Evolutionary conservation across 2,113 vertebrate species (phyloP).

Genomic region (Gallinago paraguaiae): DNA sequence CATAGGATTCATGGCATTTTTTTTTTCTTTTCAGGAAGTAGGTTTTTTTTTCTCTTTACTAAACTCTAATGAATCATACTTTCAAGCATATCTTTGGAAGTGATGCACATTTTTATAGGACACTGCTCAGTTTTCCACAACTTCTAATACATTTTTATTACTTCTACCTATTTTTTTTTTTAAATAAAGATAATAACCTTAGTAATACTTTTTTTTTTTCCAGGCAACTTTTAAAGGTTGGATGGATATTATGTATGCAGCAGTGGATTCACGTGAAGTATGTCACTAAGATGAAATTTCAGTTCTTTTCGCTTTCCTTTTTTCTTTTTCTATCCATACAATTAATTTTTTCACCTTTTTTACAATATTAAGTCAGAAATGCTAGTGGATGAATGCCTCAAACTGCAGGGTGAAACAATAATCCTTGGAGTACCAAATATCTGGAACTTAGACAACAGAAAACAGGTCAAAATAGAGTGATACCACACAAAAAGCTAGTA

Average conservation of each 20-base stretch:
- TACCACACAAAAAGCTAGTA: neutral
- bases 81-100: neutral
- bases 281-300: neutral
- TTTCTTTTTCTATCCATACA: neutral
- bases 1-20: neutral
- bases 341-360: neutral
- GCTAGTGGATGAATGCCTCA: neutral
- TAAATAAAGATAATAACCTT: neutral
- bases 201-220: slow-evolving; percentile 1
- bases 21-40: neutral
- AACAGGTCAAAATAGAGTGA: neutral
- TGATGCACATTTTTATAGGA: neutral
- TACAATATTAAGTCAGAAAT: neutral
- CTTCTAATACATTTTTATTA: neutral
- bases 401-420: neutral
- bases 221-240: slow-evolving; percentile 83
- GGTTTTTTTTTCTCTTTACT: neutral
- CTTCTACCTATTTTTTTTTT: neutral
- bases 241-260: slow-evolving; percentile 78
- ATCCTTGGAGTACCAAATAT: neutral
- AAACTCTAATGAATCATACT: neutral
- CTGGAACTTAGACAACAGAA: neutral
- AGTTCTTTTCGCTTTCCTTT: neutral
- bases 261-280: slow-evolving; percentile 73
- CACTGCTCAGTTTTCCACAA: neutral